Conservation (phyloP, 37 sponge, comb jelly and placozoan species). For the Tethya wilhelma region DNA sequence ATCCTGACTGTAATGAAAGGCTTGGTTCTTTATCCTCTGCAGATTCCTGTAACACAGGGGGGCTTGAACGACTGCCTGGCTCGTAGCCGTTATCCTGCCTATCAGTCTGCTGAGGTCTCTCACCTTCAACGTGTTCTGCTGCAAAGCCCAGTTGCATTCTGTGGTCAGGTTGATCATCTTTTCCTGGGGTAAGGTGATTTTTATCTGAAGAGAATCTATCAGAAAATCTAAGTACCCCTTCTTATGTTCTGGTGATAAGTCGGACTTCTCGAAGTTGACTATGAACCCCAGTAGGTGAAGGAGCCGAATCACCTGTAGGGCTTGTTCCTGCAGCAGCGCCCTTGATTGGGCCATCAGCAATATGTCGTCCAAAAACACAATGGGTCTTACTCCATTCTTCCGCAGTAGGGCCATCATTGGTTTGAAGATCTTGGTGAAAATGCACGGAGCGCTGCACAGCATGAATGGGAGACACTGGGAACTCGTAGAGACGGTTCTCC, state of each 20-base stretch:
- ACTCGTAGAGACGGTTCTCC: conserved; percentile 18
- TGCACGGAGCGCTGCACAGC: conserved; percentile 35
- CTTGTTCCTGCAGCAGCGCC: conserved; percentile 1
- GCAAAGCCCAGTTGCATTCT: not conserved
- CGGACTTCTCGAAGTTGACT: conserved; percentile 36
- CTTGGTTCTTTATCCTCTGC: conserved; percentile 22
- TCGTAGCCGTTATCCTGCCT: conserved; percentile 24
- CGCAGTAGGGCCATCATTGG: conserved; percentile 39
- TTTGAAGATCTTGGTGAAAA: conserved; percentile 33
- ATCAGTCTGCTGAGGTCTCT: conserved; percentile 22
- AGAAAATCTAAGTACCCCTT: conserved; percentile 40
- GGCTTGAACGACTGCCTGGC: conserved; percentile 28
- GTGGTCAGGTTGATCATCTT: conserved; percentile 13
- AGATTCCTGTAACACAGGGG: conserved; percentile 35
- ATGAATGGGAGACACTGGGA: conserved; percentile 39
- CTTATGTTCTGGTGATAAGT: conserved; percentile 8
- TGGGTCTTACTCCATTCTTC: conserved; percentile 9
- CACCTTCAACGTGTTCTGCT: not conserved
- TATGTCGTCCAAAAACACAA: conserved; percentile 51
- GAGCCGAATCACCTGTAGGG: not conserved
- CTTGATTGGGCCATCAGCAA: conserved; percentile 40
- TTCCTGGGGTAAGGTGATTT: conserved; percentile 22
- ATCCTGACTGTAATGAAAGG: not conserved
- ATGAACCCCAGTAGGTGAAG: conserved; percentile 27
- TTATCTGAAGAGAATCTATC: conserved; percentile 34